Percentiles rank a stretch among this genome's conserved stretches.
phyloP scores from a whole-genome alignment of 2,888 invertebrate species.

The Folsomia candida region DNA sequence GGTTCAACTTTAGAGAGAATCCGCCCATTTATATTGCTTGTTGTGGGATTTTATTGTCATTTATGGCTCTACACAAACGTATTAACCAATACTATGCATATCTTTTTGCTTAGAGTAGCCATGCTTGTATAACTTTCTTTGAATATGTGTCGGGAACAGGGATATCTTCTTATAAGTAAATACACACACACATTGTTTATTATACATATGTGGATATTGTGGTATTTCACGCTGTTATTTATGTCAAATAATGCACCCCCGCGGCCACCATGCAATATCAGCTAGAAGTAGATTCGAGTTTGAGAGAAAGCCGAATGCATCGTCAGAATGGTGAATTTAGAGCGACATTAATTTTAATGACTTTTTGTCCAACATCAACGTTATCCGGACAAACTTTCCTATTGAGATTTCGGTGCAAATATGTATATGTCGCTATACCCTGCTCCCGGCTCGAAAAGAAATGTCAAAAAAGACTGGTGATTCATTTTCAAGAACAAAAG shows the following conservation, averaged over 20 bases:
- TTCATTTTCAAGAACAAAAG: slow-evolving; percentile 1
- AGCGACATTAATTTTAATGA: slow-evolving; percentile 3
- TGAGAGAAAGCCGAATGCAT: neutral
- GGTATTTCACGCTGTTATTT: neutral
- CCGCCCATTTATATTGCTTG: neutral
- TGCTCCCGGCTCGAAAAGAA: neutral
- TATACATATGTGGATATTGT: neutral
- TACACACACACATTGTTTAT: too few relatives aligned
- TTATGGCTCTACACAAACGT: neutral
- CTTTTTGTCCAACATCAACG: neutral
- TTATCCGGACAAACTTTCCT: neutral
- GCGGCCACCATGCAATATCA: too few relatives aligned
- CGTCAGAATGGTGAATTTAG: neutral
- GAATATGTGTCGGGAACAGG: too few relatives aligned
- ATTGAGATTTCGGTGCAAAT: too few relatives aligned
- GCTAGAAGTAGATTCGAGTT: too few relatives aligned
- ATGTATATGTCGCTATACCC: too few relatives aligned
- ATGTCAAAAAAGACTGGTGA: neutral
- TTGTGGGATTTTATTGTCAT: neutral
- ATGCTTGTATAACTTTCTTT: too few relatives aligned
- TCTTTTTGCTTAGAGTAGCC: too few relatives aligned
- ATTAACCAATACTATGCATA: too few relatives aligned
- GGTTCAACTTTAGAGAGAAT: neutral
- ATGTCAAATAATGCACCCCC: neutral
- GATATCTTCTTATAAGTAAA: too few relatives aligned